These are phyloP conservation scores for Steromphala cineraria DNA, from an alignment of 2,888 invertebrate species.

Conservation along the genomic window DNA sequence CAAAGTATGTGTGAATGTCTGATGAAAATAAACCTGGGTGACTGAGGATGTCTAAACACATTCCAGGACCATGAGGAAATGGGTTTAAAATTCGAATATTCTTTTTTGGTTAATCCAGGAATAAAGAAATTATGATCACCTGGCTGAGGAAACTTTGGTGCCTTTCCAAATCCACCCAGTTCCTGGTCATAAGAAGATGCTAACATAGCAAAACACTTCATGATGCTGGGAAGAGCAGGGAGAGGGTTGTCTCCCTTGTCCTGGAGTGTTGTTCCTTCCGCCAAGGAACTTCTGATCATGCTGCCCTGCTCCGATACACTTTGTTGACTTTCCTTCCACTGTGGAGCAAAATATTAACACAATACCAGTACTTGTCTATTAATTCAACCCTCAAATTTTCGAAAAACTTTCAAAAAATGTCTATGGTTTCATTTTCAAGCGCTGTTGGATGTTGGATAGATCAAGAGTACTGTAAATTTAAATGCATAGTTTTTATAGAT, in stretches of 20 bases:
- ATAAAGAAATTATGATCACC: constrained; percentile 34
- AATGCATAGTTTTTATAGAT: too few relatives aligned
- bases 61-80: too few relatives aligned
- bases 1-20: too few relatives aligned
- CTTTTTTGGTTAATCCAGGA: too few relatives aligned
- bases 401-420: too few relatives aligned
- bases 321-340: constrained; percentile 84
- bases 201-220: constrained; percentile 81
- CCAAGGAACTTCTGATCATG: constrained; percentile 81
- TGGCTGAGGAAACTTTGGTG: constrained; percentile 96
- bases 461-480: too few relatives aligned
- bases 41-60: not conserved
- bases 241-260: constrained; percentile 26
- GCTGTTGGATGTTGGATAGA: too few relatives aligned
- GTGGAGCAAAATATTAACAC: constrained; percentile 6
- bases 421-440: too few relatives aligned
- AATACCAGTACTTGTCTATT: not conserved
- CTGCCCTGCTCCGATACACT: constrained; percentile 80
- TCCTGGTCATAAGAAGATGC: constrained; percentile 78
- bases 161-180: constrained; percentile 89
- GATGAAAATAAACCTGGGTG: not conserved
- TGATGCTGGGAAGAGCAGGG: constrained; percentile 32
- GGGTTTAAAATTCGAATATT: too few relatives aligned
- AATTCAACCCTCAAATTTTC: too few relatives aligned
- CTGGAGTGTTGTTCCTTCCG: constrained; percentile 45